Conservation (phyloP, 92 coral and sea anemone species). For the Hydrozoanthus gracilis region DNA sequence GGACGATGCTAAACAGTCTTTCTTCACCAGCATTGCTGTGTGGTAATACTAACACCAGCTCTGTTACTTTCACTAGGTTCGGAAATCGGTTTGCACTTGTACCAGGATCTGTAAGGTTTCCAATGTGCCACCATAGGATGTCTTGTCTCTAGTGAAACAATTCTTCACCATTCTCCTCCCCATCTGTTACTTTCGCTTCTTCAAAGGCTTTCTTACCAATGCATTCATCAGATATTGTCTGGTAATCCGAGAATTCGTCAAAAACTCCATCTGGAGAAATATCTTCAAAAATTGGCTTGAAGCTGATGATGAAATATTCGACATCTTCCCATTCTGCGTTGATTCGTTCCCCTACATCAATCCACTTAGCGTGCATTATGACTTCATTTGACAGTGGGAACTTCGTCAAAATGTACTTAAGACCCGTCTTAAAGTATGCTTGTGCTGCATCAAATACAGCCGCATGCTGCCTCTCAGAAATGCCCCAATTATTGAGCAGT, state of each 20-base stretch:
- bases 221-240: conserved; percentile 34
- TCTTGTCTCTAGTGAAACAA: no score
- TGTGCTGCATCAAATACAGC: conserved; percentile 26
- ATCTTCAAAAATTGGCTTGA: conserved; percentile 5
- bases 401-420: conserved; percentile 32
- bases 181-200: no score
- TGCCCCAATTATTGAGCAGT: conserved; percentile 35
- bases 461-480: conserved; percentile 1
- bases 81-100: conserved; percentile 36
- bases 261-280: not conserved
- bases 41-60: conserved; percentile 61
- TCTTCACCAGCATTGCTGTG: conserved; percentile 72
- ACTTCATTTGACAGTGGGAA: conserved; percentile 41
- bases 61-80: conserved; percentile 61
- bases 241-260: conserved; percentile 1
- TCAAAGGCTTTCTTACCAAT: conserved; percentile 42
- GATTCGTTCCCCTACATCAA: conserved; percentile 1
- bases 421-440: conserved; percentile 35
- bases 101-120: conserved; percentile 45
- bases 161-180: no score
- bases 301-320: conserved; percentile 10
- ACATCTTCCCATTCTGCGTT: conserved; percentile 45
- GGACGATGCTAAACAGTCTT: conserved; percentile 51
- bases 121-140: no score
- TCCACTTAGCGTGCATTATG: conserved; percentile 48